A percentile compares a stretch with the other conserved stretches of the same genome.
Evolutionary conservation across 2,888 invertebrate genomes (phyloP).

Genomic region (Nymphalis c-album): DNA sequence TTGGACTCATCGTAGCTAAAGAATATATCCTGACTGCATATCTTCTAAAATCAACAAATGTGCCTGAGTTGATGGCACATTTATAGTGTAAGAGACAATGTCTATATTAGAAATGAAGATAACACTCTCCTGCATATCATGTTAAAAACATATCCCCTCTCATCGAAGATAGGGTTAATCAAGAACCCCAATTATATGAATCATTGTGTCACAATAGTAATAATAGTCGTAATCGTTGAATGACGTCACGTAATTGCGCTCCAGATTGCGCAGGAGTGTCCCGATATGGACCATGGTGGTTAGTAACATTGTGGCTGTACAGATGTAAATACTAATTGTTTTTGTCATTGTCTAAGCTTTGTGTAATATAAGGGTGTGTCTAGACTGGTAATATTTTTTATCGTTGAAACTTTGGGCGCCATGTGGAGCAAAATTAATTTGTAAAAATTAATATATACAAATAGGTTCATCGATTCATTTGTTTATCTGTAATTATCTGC

Average conservation of each 20-base stretch:
- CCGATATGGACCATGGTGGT: slow-evolving; percentile 25
- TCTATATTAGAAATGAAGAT: too few relatives aligned
- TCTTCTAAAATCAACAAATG: too few relatives aligned
- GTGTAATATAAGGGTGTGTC: slow-evolving; percentile 6
- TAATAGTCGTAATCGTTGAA: slow-evolving; percentile 3
- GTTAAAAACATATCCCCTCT: background rate
- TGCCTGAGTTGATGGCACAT: too few relatives aligned
- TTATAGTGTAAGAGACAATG: too few relatives aligned
- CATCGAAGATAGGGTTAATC: background rate
- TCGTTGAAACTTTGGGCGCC: too few relatives aligned
- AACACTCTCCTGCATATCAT: background rate
- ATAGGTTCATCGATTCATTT: too few relatives aligned
- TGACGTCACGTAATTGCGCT: slow-evolving; percentile 34
- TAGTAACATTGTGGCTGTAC: slow-evolving; percentile 15
- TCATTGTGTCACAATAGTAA: slow-evolving; percentile 31
- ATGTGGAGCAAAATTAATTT: too few relatives aligned
- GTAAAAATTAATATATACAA: too few relatives aligned
- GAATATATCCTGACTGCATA: too few relatives aligned
- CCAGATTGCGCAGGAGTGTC: slow-evolving; percentile 27
- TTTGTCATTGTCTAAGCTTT: slow-evolving; percentile 28
- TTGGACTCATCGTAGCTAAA: too few relatives aligned
- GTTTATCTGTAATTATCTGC: too few relatives aligned
- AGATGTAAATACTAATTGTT: slow-evolving; percentile 35
- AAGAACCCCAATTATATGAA: slow-evolving; percentile 20
- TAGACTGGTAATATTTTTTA: background rate